Evolutionary conservation across 92 coral and sea anemone species (phyloP), one percentile per base, ranked within the genome.

Genomic region (Actinernus sp.): DNA sequence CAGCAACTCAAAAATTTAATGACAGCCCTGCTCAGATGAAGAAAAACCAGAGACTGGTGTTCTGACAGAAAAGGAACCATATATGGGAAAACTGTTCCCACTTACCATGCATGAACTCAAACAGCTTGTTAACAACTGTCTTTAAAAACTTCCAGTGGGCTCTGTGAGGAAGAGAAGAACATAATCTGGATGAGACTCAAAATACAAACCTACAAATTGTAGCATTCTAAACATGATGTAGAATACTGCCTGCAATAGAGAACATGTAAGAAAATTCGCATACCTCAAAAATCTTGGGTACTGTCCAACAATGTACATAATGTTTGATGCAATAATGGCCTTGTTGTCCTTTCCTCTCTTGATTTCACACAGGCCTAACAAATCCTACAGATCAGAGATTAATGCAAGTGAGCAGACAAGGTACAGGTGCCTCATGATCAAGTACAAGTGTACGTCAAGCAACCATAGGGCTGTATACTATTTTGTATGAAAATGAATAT

Each of bases 21-120:
- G n/a, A n/a, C n/a, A n/a, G n/a, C n/a, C n/a, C n/a, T n/a, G n/a
- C n/a, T n/a, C n/a, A n/a, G n/a, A n/a, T n/a, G n/a, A n/a, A n/a
- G n/a, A n/a, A n/a, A n/a, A n/a, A n/a, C n/a, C n/a, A n/a, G n/a
- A n/a, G n/a, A n/a, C n/a, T n/a, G n/a, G n/a, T n/a, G n/a, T n/a
- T n/a, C n/a, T n/a, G n/a, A n/a, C n/a, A n/a, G n/a, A n/a, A n/a
- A n/a, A n/a, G n/a, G n/a, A n/a, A n/a, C n/a, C n/a, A n/a, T n/a
- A n/a, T n/a, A n/a, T n/a, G n/a, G n/a, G n/a, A n/a, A n/a, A n/a
- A n/a, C 7, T 9, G 20, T 7, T 1, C 11, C 10, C 10, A 21
- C 93, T 33, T 79, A 94, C 98, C 98, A 48, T 94, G 98, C 98
- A 94, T 94, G 44, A 94, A 94, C 74, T 94, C 98, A 72, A 94